Evolutionary conservation across 1,140 invertebrate genomes (phyloP).

Genomic region (Drosophila burlai): DNA sequence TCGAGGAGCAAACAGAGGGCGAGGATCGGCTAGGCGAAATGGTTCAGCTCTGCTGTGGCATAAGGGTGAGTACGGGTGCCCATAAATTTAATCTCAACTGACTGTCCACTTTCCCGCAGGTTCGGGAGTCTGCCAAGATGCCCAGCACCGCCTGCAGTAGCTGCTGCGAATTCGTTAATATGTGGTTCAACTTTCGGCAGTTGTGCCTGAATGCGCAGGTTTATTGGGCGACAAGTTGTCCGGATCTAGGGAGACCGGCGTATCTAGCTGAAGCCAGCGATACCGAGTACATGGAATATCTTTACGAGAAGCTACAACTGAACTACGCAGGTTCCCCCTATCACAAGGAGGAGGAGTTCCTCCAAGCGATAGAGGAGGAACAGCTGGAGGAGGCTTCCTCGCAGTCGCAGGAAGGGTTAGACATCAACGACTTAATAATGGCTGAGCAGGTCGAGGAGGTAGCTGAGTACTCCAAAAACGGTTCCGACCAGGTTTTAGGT

Average conservation of each 20-base stretch:
- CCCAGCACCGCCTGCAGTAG: constrained; percentile 56
- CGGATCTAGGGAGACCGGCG: constrained; percentile 14
- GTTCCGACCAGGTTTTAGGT: neutral
- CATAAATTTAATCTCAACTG: neutral
- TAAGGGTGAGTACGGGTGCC: constrained; percentile 42
- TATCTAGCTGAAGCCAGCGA: constrained; percentile 39
- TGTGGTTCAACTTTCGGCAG: constrained; percentile 74
- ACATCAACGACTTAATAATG: constrained; percentile 2
- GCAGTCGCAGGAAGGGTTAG: neutral
- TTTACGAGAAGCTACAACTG: constrained; percentile 42
- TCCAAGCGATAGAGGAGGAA: neutral
- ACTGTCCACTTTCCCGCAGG: constrained; percentile 13
- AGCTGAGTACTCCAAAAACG: neutral
- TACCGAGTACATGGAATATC: constrained; percentile 47
- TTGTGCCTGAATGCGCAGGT: constrained; percentile 75
- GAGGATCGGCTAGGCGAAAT: constrained; percentile 22
- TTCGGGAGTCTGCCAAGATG: constrained; percentile 40
- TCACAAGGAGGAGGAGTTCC: constrained; percentile 12
- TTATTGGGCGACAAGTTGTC: constrained; percentile 51
- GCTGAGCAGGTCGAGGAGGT: neutral
- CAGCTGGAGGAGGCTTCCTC: constrained; percentile 1
- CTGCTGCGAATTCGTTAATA: constrained; percentile 62
- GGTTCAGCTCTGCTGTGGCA: constrained; percentile 69
- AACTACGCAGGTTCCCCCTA: neutral
- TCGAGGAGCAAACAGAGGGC: constrained; percentile 17